Percentiles rank a stretch among this genome's conserved stretches.
These are phyloP conservation scores for Drosophila mojavensis DNA, from an alignment of 1,140 invertebrate genomes.

Conservation along the genomic window DNA sequence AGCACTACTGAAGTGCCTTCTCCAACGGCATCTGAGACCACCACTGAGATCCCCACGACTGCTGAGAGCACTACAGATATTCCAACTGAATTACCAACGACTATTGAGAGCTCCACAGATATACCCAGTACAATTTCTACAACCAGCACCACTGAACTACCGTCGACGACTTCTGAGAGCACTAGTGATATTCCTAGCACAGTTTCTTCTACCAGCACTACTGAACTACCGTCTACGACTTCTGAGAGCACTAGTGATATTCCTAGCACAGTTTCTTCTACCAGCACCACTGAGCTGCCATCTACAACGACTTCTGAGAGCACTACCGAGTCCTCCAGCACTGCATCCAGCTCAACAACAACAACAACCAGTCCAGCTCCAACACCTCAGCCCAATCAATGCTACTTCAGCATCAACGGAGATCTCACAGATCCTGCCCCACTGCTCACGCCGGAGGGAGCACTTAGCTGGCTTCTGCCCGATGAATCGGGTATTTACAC, in stretches of 20 bases:
- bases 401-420: constrained; percentile 61
- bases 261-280: neutral
- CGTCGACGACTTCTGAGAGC: constrained; percentile 3
- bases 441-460: constrained; percentile 54
- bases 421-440: constrained; percentile 70
- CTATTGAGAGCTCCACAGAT: neutral
- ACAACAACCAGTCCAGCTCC: constrained; percentile 21
- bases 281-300: too few relatives aligned
- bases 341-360: neutral
- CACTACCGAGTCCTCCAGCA: constrained; percentile 1
- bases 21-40: neutral
- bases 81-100: neutral
- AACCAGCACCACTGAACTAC: neutral
- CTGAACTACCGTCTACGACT: neutral
- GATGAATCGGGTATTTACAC: constrained; percentile 49
- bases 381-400: constrained; percentile 40
- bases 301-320: neutral
- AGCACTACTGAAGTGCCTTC: neutral
- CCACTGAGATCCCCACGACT: neutral
- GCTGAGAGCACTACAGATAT: neutral
- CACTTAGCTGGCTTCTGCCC: constrained; percentile 59
- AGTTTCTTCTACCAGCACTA: neutral
- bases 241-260: neutral
- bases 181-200: neutral
- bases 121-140: too few relatives aligned